phyloP scores from a whole-genome alignment of 2,888 invertebrate species.

The Erebia epiphron region DNA sequence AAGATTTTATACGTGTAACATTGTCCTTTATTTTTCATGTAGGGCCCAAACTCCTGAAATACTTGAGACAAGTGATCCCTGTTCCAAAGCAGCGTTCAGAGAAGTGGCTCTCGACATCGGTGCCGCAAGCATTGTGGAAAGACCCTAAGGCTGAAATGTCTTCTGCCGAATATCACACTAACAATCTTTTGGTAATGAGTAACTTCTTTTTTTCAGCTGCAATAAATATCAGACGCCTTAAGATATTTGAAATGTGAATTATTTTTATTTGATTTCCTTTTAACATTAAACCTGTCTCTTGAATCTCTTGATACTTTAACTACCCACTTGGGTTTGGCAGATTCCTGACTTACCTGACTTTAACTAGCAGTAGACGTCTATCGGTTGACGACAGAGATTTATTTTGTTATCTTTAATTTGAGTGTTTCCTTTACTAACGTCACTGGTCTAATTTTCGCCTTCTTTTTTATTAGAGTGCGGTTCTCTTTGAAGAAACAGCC shows the following conservation, averaged over 20 bases:
- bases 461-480: slow-evolving; percentile 76
- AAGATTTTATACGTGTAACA: not conserved
- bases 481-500: slow-evolving; percentile 92
- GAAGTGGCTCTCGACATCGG: slow-evolving; percentile 94
- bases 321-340: too few relatives aligned
- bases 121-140: slow-evolving; percentile 88
- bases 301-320: too few relatives aligned
- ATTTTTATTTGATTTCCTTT: too few relatives aligned
- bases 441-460: not conserved
- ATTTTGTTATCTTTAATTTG: not conserved
- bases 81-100: slow-evolving; percentile 85
- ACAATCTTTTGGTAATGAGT: slow-evolving; percentile 87
- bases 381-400: too few relatives aligned
- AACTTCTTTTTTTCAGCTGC: too few relatives aligned
- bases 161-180: slow-evolving; percentile 94
- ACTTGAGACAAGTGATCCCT: slow-evolving; percentile 85
- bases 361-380: too few relatives aligned
- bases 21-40: not conserved
- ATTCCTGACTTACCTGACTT: too few relatives aligned
- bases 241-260: too few relatives aligned
- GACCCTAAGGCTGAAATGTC: slow-evolving; percentile 84
- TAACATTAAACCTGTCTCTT: too few relatives aligned
- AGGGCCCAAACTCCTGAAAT: slow-evolving; percentile 86
- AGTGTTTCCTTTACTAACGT: not conserved
- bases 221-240: too few relatives aligned